phyloP scores from a whole-genome alignment of 2,113 vertebrate species.

The Synodontis membranacea region DNA sequence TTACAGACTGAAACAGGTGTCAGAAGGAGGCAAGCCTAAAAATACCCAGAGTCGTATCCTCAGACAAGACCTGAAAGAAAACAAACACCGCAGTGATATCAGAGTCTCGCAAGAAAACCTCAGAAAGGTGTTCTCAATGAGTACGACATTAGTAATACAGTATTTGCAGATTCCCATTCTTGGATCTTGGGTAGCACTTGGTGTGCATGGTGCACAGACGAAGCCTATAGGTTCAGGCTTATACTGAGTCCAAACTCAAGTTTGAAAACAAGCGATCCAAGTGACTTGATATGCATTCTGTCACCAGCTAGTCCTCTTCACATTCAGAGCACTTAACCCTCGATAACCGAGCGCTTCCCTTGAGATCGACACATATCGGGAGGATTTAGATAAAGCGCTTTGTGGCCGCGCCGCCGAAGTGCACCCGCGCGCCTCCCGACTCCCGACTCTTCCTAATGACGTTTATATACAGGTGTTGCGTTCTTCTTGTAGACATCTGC shows the following conservation, averaged over 20 bases:
- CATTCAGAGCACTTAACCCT: conserved; percentile 36
- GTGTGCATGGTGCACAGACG: neutral
- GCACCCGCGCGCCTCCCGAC: neutral
- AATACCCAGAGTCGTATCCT: conserved; percentile 79
- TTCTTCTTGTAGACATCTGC: neutral
- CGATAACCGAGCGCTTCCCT: conserved; percentile 40
- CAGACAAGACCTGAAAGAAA: conserved; percentile 52
- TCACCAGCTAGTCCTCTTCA: conserved; percentile 46
- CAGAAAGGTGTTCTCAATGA: neutral
- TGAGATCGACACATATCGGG: neutral
- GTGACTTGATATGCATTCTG: conserved; percentile 50
- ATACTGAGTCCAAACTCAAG: conserved; percentile 54
- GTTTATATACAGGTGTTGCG: neutral
- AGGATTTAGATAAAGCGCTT: neutral
- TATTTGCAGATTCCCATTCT: neutral
- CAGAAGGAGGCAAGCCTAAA: conserved; percentile 77
- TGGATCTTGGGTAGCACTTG: neutral
- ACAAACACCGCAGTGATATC: conserved; percentile 5
- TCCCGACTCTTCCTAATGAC: neutral
- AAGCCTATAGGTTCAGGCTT: neutral
- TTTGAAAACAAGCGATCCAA: conserved; percentile 65
- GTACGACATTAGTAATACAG: neutral
- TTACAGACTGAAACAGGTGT: conserved; percentile 88
- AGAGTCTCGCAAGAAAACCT: neutral
- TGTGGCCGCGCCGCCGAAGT: neutral